Base-by-base conservation (phyloP, 2,797 vertebrate species). In the Mycteria americana region DNA sequence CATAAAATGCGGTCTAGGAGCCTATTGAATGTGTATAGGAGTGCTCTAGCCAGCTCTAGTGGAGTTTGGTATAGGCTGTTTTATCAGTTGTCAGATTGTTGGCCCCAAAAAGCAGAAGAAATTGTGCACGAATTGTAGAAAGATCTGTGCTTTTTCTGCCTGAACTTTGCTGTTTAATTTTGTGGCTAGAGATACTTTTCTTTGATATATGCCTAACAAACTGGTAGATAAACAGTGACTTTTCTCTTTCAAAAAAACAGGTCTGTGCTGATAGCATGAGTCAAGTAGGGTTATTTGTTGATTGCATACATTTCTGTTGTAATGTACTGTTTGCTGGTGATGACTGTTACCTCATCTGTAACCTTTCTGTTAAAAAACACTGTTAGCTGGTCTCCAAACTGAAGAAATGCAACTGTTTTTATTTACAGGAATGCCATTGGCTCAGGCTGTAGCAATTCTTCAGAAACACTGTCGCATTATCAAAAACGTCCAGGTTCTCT, bases 401-500 rank as follows among this genome's bases (percentile, higher is more conserved):
- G 59, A 90, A n/a, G 50, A 27, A 85, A 50, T 31, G 3, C 27
- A 1, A 9, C 63, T 93, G 27, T 75, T 53, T 79, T 70, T 50
- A 25, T 95, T 93, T 96, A 27, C 97, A 99, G 99, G 99, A 97
- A 99, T 99, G 99, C 99, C 99, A 53, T 98, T 99, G 99, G 99
- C 99, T 98, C 99, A 99, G 98, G 99, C 99, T 97, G 99, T 99
- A 97, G 99, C 99, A 92, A 99, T 99, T 97, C 99, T 99, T 96
- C 99, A 99, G 98, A 99, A 99, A 94, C 99, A 99, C 98, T 99
- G 99, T 98, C 99, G 99, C 94, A 99, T 99, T 96, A 99, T 99
- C 98, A 99, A 99, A 98, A 99, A 99, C 41, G 99, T 99, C 97
- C 99, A 99, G 98, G 99, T 99, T 98, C 99, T 99, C 92, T 99